Evolutionary conservation across 2,888 invertebrate genomes (phyloP).

Genomic region (Endotricha flammealis): DNA sequence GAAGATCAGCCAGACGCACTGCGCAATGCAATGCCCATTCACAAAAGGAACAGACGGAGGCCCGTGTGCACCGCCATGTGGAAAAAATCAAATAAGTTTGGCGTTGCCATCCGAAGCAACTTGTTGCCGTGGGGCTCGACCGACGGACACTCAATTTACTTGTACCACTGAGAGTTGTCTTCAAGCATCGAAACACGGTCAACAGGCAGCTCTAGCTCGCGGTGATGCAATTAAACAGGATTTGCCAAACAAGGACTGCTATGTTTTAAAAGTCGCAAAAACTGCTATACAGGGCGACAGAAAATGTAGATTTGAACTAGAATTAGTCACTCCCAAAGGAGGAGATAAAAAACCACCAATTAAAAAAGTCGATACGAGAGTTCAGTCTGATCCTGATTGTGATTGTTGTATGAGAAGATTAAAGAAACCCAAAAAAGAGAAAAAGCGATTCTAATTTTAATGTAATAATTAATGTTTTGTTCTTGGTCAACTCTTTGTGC

Average conservation of each 20-base stretch:
- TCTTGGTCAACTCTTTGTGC: no score
- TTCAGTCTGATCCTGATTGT: conserved; percentile 61
- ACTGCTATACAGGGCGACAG: conserved; percentile 80
- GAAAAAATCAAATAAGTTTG: conserved; percentile 64
- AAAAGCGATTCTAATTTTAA: conserved; percentile 19
- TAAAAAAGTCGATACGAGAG: conserved; percentile 42
- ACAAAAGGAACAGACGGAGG: conserved; percentile 36
- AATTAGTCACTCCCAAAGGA: conserved; percentile 82
- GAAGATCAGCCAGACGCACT: conserved; percentile 69
- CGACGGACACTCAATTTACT: conserved; percentile 59
- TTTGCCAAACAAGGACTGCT: conserved; percentile 75
- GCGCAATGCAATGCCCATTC: conserved; percentile 57
- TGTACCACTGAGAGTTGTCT: conserved; percentile 67
- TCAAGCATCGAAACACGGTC: conserved; percentile 51
- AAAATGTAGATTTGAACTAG: conserved; percentile 81
- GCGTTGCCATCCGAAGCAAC: conserved; percentile 51
- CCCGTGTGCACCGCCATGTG: conserved; percentile 56
- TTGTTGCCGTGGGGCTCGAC: conserved; percentile 52
- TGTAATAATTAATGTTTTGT: neutral
- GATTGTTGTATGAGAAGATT: conserved; percentile 44
- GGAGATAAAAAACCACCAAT: conserved; percentile 75
- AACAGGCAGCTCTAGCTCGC: conserved; percentile 41
- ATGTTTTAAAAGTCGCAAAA: conserved; percentile 83
- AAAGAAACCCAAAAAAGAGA: conserved; percentile 39
- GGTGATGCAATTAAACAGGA: conserved; percentile 53